Evolutionary conservation across 2,888 invertebrate species (phyloP), one percentile per base, ranked within the genome.

Genomic region (Ormyrus rosae): DNA sequence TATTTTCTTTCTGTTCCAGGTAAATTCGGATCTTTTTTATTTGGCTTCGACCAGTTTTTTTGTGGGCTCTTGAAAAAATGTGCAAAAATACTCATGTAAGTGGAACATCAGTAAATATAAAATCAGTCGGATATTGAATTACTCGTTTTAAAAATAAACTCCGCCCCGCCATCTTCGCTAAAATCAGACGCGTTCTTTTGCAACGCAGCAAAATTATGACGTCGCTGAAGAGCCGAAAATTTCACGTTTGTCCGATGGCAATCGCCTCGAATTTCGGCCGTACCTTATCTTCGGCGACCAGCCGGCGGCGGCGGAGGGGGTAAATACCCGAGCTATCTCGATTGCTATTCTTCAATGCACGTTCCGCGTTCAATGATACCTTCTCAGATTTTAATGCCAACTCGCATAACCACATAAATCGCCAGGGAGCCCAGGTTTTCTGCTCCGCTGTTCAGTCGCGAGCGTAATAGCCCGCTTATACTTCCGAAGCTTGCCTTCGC

Each of bases 361-460:
- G 48, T 8, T 53, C 50, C 4, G 9, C 3, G 53, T 10, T 53
- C 60, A 63, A 79, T 69, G 79, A 74, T 69, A 73, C 48, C 50
- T 61, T 55, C 48, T 58, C 46, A 50, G 50, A 69, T 69, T 73
- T 79, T 73, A 73, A 79, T 69, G 56, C 50, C 70, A 56, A 63
- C 68, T 10, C 53, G n/a, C 65, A 74, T 58, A 75, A 69, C 61
- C 53, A 19, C 56, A 77, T 81, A 81, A 81, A 76, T 76, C 60
- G 34, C 60, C 45, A 46, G 53, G 10, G 61, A 55, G 48, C 13
- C 13, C 19, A 0, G 10, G 5, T 11, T 55, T 13, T 61, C 53
- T 13, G 8, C 8, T 46, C 63, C 56, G 60, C 53, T 72, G 48
- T 19, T 3, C 55, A 11, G 50, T 11, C 34, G 55, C 13, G 61